Evolutionary conservation across 2,113 vertebrate species (phyloP).

Genomic region (Mola mola): DNA sequence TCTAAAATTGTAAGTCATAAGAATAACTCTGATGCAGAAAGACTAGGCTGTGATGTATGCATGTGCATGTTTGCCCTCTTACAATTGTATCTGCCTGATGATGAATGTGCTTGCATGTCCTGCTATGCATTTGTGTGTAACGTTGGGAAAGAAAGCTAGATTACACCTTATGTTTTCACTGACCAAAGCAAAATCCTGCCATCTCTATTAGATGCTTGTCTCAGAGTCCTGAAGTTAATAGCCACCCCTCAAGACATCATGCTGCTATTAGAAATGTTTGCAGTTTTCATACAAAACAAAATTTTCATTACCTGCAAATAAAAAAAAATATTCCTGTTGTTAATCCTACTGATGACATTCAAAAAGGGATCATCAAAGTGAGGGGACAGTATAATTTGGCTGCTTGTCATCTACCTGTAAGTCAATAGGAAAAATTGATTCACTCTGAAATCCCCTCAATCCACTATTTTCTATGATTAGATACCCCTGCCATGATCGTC

Average conservation of each 20-base stretch:
- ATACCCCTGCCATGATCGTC: conserved; percentile 59
- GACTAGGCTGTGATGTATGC: conserved; percentile 85
- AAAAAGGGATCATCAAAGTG: conserved; percentile 29
- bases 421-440: conserved; percentile 38
- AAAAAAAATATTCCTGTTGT: conserved; percentile 17
- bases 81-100: conserved; percentile 66
- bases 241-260: conserved; percentile 10
- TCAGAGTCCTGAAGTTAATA: conserved; percentile 57
- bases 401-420: conserved; percentile 59
- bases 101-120: conserved; percentile 82
- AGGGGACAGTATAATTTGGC: conserved; percentile 49
- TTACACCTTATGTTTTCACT: conserved; percentile 83
- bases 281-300: conserved; percentile 32
- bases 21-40: conserved; percentile 85
- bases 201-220: conserved; percentile 77
- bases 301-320: conserved; percentile 4
- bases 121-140: conserved; percentile 79
- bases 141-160: conserved; percentile 84
- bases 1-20: no score
- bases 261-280: conserved; percentile 19
- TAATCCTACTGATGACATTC: conserved; percentile 44
- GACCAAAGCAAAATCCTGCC: conserved; percentile 69
- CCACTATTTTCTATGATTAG: conserved; percentile 56
- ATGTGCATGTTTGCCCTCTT: conserved; percentile 70
- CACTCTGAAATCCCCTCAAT: conserved; percentile 51